A percentile compares a stretch with the other conserved stretches of the same genome.
These are phyloP conservation scores for Andrena cerasifolii DNA, from an alignment of 1,140 invertebrate species.

Conservation along the genomic window DNA sequence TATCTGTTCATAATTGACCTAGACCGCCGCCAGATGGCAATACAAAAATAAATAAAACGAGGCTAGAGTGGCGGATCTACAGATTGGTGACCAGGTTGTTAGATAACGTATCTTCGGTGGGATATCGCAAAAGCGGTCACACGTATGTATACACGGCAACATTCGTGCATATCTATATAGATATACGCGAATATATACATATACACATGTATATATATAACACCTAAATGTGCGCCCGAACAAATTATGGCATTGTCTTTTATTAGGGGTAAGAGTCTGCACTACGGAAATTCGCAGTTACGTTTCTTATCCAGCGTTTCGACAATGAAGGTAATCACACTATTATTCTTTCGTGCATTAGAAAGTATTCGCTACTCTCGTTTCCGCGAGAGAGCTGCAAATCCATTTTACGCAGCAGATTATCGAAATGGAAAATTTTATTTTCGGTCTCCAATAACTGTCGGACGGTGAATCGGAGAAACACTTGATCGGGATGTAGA, in stretches of 20 bases:
- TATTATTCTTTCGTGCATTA: background rate
- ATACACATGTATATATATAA: constrained; percentile 51
- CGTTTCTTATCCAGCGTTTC: constrained; percentile 71
- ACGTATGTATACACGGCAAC: constrained; percentile 9
- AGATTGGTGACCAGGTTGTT: constrained; percentile 17
- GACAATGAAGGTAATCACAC: constrained; percentile 78
- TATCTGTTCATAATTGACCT: constrained; percentile 86
- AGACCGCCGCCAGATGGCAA: constrained; percentile 76
- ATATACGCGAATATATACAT: constrained; percentile 15
- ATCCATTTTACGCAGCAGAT: background rate
- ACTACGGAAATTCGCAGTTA: constrained; percentile 72
- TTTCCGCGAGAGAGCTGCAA: background rate
- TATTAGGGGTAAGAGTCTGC: constrained; percentile 69
- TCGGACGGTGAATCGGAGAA: background rate
- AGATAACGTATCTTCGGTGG: constrained; percentile 47
- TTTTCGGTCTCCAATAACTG: background rate
- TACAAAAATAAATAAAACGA: background rate
- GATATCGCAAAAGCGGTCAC: background rate
- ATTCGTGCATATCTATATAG: background rate
- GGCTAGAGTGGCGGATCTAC: constrained; percentile 31
- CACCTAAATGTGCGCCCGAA: constrained; percentile 62
- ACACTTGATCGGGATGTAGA: background rate
- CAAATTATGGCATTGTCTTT: constrained; percentile 79
- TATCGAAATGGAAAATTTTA: constrained; percentile 23
- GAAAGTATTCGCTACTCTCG: background rate